phyloP scores from a whole-genome alignment of 2,888 invertebrate species.

The Cantharis rufa region DNA sequence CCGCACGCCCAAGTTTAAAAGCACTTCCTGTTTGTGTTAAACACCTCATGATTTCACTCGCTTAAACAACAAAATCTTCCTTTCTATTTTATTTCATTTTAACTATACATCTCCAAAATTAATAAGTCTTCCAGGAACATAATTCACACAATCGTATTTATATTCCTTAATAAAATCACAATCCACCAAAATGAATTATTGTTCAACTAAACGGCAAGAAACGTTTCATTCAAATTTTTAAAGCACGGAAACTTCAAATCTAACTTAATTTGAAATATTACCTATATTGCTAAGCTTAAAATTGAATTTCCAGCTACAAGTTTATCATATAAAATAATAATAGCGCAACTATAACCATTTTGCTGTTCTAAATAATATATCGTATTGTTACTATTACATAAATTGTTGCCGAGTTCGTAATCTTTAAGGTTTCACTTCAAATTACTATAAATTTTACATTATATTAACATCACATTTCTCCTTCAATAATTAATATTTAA shows the following conservation, averaged over 20 bases:
- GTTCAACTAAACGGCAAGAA: not conserved
- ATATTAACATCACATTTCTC: no score
- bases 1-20: slow-evolving; percentile 39
- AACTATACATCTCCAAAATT: not conserved
- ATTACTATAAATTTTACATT: not conserved
- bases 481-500: no score
- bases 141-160: not conserved
- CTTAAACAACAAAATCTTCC: slow-evolving; percentile 34
- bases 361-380: not conserved
- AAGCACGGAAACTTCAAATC: not conserved
- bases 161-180: not conserved
- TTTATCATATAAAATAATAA: not conserved
- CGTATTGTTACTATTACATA: not conserved
- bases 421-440: not conserved
- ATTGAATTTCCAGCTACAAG: not conserved
- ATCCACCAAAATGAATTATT: not conserved
- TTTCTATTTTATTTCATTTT: slow-evolving; percentile 6
- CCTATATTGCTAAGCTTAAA: not conserved
- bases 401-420: not conserved
- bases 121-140: not conserved
- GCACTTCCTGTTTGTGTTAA: slow-evolving; percentile 43
- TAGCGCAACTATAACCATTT: no score
- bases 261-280: not conserved
- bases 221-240: not conserved
- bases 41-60: slow-evolving; percentile 43